A percentile compares a stretch with the other conserved stretches of the same genome.
These are phyloP conservation scores for Panopea generosa DNA, from an alignment of 2,888 invertebrate species.

Conservation along the genomic window DNA sequence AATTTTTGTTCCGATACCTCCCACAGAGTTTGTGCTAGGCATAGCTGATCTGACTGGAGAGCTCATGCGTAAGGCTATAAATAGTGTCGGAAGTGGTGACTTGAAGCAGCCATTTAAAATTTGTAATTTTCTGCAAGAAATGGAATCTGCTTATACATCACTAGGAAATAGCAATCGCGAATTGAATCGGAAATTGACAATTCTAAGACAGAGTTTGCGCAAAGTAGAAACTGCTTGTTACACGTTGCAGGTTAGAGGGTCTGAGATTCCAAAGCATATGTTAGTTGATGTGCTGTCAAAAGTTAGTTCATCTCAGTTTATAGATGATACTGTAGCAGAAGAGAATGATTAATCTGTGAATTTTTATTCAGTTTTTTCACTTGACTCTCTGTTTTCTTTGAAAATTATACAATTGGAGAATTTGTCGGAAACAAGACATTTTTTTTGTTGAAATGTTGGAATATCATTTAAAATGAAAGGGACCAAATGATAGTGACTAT, in stretches of 20 bases:
- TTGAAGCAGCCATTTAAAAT: slow-evolving; percentile 84
- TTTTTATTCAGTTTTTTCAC: too few relatives aligned
- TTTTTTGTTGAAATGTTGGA: too few relatives aligned
- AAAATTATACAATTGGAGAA: too few relatives aligned
- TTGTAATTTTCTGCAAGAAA: slow-evolving; percentile 90
- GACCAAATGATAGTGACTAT: too few relatives aligned
- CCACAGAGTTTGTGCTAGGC: slow-evolving; percentile 90
- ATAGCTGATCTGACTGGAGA: slow-evolving; percentile 95
- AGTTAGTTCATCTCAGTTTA: slow-evolving; percentile 29
- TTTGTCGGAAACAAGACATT: too few relatives aligned
- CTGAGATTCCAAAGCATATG: slow-evolving; percentile 92
- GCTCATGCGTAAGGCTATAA: slow-evolving; percentile 95
- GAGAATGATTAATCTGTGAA: slow-evolving; percentile 29
- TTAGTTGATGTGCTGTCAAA: slow-evolving; percentile 86
- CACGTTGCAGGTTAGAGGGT: slow-evolving; percentile 91
- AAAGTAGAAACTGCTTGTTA: slow-evolving; percentile 95
- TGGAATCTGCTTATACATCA: slow-evolving; percentile 87
- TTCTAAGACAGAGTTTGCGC: slow-evolving; percentile 90
- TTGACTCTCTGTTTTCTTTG: too few relatives aligned
- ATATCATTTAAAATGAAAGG: too few relatives aligned
- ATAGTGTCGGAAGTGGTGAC: slow-evolving; percentile 89
- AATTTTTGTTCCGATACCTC: slow-evolving; percentile 77
- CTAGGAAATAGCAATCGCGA: slow-evolving; percentile 88
- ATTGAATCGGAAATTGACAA: slow-evolving; percentile 90
- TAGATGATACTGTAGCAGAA: slow-evolving; percentile 38